phyloP scores from a whole-genome alignment of 2,888 invertebrate genomes.

The Biston stratarius region DNA sequence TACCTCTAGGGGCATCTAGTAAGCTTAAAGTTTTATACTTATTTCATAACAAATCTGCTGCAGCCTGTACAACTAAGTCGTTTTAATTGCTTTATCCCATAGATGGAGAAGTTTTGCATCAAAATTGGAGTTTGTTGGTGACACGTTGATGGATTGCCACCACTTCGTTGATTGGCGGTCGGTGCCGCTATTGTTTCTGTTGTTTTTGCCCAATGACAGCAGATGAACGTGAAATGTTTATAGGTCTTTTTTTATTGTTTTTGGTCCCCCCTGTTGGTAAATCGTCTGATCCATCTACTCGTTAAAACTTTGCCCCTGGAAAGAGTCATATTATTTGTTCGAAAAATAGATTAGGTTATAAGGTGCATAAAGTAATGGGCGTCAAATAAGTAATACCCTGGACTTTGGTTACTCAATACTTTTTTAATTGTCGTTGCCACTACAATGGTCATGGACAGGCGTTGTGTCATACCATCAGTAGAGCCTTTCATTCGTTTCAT shows the following conservation, averaged over 20 bases:
- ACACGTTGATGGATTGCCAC: conserved; percentile 70
- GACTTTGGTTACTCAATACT: too few species aligned
- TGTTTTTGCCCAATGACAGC: conserved; percentile 36
- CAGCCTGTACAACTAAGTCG: conserved; percentile 47
- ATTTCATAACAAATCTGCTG: not conserved
- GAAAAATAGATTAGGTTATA: too few species aligned
- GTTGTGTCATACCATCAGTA: too few species aligned
- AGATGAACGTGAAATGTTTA: conserved; percentile 30
- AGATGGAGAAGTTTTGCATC: conserved; percentile 48
- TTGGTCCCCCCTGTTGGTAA: conserved; percentile 6
- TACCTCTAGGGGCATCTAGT: too few species aligned
- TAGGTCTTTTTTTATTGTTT: conserved; percentile 20
- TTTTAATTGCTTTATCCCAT: conserved; percentile 63
- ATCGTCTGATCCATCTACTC: not conserved
- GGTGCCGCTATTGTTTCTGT: conserved; percentile 29
- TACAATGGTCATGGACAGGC: too few species aligned
- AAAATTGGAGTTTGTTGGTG: conserved; percentile 66
- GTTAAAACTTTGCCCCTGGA: too few species aligned
- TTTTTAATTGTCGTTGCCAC: too few species aligned
- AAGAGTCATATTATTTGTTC: too few species aligned
- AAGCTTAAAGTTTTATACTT: not conserved
- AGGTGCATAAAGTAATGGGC: too few species aligned
- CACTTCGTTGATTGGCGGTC: conserved; percentile 77
- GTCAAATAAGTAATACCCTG: too few species aligned
- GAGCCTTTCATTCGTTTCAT: too few species aligned